Percentiles rank a stretch among this genome's conserved stretches.
phyloP scores from a whole-genome alignment of 2,888 invertebrate genomes.

The Dryomyza anilis region DNA sequence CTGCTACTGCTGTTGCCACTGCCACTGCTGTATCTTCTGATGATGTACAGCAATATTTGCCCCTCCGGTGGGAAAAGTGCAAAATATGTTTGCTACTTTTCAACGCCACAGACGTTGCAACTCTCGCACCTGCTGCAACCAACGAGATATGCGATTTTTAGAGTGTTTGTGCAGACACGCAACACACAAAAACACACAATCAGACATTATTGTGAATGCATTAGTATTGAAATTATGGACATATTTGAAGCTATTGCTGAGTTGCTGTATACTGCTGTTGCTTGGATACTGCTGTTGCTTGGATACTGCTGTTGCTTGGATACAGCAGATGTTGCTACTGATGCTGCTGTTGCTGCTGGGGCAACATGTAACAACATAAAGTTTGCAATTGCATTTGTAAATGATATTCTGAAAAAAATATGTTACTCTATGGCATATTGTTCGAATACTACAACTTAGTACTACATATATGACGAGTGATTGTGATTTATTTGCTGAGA shows the following conservation, averaged over 20 bases:
- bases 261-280: background rate
- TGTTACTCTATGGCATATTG: no score
- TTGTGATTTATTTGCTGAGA: no score
- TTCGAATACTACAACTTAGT: no score
- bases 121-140: background rate
- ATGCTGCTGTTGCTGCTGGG: no score
- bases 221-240: conserved; percentile 3
- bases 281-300: no score
- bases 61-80: background rate
- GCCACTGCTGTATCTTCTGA: background rate
- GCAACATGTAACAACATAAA: background rate
- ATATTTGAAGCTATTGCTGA: background rate
- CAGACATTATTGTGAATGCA: conserved; percentile 1
- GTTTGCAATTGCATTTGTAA: background rate
- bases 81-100: background rate
- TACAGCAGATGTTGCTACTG: no score
- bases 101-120: background rate
- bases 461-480: no score
- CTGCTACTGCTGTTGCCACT: background rate
- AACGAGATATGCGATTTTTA: background rate
- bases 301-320: no score
- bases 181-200: conserved; percentile 2
- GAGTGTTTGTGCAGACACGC: background rate
- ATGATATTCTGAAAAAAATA: background rate
- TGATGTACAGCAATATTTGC: background rate